phyloP scores from a whole-genome alignment of 2,888 invertebrate species.

The Agonum fuliginosum region DNA sequence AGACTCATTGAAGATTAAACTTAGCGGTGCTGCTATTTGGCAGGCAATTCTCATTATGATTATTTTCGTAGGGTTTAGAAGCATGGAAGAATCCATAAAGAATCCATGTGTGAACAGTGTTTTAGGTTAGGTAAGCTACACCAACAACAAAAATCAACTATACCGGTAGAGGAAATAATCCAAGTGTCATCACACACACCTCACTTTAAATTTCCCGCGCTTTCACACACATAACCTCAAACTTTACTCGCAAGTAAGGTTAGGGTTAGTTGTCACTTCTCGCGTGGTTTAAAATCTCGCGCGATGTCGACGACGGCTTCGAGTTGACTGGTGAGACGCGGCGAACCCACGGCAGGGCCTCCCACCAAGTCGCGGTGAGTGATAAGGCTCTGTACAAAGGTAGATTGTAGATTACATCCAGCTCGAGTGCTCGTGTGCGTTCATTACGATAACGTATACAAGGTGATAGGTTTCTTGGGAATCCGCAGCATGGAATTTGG shows the following conservation, averaged over 20 bases:
- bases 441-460: constrained; percentile 19
- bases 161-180: background rate
- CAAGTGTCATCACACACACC: background rate
- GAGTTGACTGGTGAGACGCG: constrained; percentile 41
- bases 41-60: too few relatives aligned
- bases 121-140: background rate
- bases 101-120: too few relatives aligned
- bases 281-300: background rate
- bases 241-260: constrained; percentile 40
- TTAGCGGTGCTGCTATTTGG: too few relatives aligned
- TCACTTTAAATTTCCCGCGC: background rate
- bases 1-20: too few relatives aligned
- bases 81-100: too few relatives aligned
- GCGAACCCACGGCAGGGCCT: constrained; percentile 51
- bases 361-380: constrained; percentile 55
- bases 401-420: constrained; percentile 40
- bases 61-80: too few relatives aligned
- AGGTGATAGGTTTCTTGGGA: background rate
- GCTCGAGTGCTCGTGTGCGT: constrained; percentile 16
- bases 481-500: background rate
- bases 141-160: background rate
- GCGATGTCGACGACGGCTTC: constrained; percentile 1
- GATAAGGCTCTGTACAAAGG: constrained; percentile 55
- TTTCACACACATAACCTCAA: constrained; percentile 32
- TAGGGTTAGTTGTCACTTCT: constrained; percentile 23